These are phyloP conservation scores for Emydura subglobosa DNA, from an alignment of 2,113 vertebrate species.

Conservation along the genomic window DNA sequence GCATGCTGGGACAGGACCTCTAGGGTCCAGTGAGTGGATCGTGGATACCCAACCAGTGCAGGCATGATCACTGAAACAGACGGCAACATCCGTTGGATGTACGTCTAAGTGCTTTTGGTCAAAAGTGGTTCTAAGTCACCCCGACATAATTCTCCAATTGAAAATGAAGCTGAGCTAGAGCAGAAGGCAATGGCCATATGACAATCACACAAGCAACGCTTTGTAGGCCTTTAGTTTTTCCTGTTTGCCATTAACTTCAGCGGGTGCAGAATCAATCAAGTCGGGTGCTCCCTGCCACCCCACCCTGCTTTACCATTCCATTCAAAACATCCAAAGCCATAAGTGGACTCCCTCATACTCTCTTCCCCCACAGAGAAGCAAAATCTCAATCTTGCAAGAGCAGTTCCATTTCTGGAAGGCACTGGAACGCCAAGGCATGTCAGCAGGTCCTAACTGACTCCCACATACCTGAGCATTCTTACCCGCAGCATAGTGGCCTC, in stretches of 20 bases:
- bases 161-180: not conserved
- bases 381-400: not conserved
- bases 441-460: not conserved
- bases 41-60: rapidly evolving
- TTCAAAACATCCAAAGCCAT: not conserved
- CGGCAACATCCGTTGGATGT: rapidly evolving
- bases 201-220: not conserved
- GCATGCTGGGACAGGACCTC: not conserved
- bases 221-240: not conserved
- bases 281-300: not conserved
- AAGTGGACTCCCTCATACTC: not conserved
- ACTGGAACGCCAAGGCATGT: not conserved
- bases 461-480: not conserved
- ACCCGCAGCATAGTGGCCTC: not conserved
- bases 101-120: not conserved
- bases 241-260: not conserved
- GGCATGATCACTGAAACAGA: not conserved
- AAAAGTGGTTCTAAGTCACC: not conserved
- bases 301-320: not conserved
- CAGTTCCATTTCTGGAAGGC: not conserved
- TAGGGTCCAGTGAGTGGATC: not conserved
- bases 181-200: not conserved
- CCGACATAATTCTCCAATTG: not conserved
- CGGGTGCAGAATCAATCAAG: not conserved
- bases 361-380: not conserved